Conservation (phyloP, 92 coral and sea anemone genomes). For the Porites rus region DNA sequence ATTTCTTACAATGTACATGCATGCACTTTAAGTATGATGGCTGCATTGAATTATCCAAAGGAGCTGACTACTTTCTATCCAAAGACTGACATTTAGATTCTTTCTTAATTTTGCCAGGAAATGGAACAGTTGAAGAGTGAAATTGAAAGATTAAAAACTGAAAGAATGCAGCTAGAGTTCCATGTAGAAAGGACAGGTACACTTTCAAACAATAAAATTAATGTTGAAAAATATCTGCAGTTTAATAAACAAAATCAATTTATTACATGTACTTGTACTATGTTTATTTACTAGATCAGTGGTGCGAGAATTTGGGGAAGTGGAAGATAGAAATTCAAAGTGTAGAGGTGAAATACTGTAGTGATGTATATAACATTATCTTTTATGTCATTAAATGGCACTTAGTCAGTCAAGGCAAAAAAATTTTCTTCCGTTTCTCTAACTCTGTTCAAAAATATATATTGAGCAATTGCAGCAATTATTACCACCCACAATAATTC, state of each 20-base stretch:
- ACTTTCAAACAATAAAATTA: not conserved
- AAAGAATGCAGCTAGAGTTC: conserved; percentile 89
- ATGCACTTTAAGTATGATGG: too few species aligned
- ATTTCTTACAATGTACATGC: too few species aligned
- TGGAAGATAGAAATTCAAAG: conserved; percentile 93
- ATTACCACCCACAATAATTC: too few species aligned
- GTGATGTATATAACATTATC: not conserved
- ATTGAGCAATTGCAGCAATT: too few species aligned
- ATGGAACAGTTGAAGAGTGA: conserved; percentile 77
- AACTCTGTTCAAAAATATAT: too few species aligned
- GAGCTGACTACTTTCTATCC: too few species aligned
- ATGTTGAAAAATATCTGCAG: not conserved
- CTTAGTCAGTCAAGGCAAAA: too few species aligned
- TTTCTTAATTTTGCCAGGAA: conserved; percentile 52
- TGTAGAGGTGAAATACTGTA: conserved; percentile 73
- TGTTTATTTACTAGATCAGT: conserved; percentile 67
- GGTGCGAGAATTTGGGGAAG: conserved; percentile 97
- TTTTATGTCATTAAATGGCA: not conserved
- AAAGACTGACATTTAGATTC: not conserved
- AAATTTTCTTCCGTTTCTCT: too few species aligned
- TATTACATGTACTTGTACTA: too few species aligned
- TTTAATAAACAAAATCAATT: too few species aligned
- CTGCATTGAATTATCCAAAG: too few species aligned
- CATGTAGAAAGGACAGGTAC: conserved; percentile 97
- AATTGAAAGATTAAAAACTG: conserved; percentile 77